These are phyloP conservation scores for Dicentrarchus labrax DNA, from an alignment of 2,113 vertebrate genomes.

Conservation along the genomic window DNA sequence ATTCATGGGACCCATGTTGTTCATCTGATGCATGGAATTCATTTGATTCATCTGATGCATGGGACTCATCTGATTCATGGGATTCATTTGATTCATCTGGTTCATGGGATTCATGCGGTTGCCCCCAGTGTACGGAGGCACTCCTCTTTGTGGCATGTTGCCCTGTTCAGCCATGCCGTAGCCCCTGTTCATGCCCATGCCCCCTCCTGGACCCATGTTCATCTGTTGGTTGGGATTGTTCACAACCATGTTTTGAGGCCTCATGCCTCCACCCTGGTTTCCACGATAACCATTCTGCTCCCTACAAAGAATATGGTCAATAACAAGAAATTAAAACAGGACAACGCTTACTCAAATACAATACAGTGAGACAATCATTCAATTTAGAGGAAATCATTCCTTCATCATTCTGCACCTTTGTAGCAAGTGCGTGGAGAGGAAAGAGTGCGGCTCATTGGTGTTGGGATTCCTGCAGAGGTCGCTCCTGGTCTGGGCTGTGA, in stretches of 20 bases:
- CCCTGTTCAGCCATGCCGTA: constrained; percentile 81
- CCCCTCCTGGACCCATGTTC: constrained; percentile 87
- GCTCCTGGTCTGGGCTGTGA: constrained; percentile 95
- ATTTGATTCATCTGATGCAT: constrained; percentile 62
- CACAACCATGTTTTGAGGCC: constrained; percentile 86
- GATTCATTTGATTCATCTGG: constrained; percentile 64
- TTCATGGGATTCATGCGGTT: constrained; percentile 75
- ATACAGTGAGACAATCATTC: not conserved
- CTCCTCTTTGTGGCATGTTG: constrained; percentile 80
- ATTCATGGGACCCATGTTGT: constrained; percentile 59
- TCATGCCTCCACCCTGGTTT: constrained; percentile 87
- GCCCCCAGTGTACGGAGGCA: constrained; percentile 70
- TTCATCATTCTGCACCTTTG: constrained; percentile 87
- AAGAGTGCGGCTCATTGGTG: constrained; percentile 92
- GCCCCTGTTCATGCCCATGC: constrained; percentile 84
- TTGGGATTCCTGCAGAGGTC: constrained; percentile 92
- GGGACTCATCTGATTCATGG: constrained; percentile 64
- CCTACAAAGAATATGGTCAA: constrained; percentile 73
- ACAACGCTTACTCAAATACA: fast-evolving
- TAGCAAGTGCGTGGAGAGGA: constrained; percentile 95
- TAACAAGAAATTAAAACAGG: not conserved
- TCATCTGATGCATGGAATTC: constrained; percentile 40
- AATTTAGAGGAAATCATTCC: not conserved
- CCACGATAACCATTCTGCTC: constrained; percentile 93
- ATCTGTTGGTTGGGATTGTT: constrained; percentile 85